Evolutionary conservation across 2,888 invertebrate species (phyloP).

Genomic region (Sinodicranocentrus sp.): DNA sequence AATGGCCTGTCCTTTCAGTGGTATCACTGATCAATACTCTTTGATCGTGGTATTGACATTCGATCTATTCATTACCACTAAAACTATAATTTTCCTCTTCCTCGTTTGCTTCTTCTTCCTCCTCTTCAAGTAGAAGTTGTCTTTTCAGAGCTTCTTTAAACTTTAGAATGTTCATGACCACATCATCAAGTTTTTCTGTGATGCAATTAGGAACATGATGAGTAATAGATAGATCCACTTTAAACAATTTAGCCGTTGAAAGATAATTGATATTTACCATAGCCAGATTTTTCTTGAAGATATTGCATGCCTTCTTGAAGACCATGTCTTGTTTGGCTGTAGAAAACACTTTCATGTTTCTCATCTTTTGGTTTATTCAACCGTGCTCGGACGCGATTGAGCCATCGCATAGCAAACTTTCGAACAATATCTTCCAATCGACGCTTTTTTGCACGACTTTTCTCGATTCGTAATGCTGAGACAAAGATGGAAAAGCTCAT

Average conservation of each 20-base stretch:
- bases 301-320: conserved; percentile 30
- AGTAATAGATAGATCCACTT: too few species aligned
- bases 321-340: not conserved
- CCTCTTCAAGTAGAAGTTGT: conserved; percentile 28
- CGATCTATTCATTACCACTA: too few species aligned
- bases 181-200: conserved; percentile 57
- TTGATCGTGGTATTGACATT: too few species aligned
- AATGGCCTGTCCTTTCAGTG: too few species aligned
- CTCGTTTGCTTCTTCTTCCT: conserved; percentile 25
- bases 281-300: conserved; percentile 36
- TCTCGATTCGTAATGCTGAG: conserved; percentile 33
- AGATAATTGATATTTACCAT: conserved; percentile 46
- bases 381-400: conserved; percentile 32
- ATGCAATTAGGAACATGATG: too few species aligned
- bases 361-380: conserved; percentile 8
- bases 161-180: conserved; percentile 46
- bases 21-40: too few species aligned
- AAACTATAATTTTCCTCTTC: too few species aligned
- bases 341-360: conserved; percentile 47
- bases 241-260: too few species aligned
- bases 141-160: conserved; percentile 47
- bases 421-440: conserved; percentile 37
- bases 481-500: too few species aligned
- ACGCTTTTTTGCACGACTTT: not conserved
- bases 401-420: conserved; percentile 54